Percentiles rank a stretch among this genome's conserved stretches.
These are phyloP conservation scores for Alviniconcha strummeri DNA, from an alignment of 2,888 invertebrate genomes.

Conservation along the genomic window DNA sequence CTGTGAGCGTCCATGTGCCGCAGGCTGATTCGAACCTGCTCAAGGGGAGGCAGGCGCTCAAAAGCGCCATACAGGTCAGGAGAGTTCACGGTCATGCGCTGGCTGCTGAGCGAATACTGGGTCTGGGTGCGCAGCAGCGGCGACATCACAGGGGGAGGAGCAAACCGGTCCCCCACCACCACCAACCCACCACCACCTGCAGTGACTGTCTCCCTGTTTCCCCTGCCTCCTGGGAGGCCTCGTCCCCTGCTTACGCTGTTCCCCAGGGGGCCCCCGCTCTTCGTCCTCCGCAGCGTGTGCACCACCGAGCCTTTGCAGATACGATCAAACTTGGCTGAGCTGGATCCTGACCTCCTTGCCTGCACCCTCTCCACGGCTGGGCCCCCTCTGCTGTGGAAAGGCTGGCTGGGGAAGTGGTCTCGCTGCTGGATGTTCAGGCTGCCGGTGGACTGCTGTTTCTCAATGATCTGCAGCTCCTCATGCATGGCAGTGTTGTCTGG, in stretches of 20 bases:
- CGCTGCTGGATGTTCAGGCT: constrained; percentile 14
- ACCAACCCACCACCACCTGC: constrained; percentile 35
- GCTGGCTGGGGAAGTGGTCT: neutral
- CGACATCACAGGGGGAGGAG: constrained; percentile 52
- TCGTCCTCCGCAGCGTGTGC: constrained; percentile 48
- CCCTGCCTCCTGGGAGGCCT: too few species aligned
- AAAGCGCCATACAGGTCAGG: constrained; percentile 53
- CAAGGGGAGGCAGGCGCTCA: constrained; percentile 62
- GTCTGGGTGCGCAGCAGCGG: constrained; percentile 63
- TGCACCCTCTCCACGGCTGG: neutral
- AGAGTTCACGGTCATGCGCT: constrained; percentile 59
- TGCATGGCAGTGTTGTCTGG: constrained; percentile 52
- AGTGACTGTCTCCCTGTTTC: neutral
- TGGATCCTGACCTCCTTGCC: neutral
- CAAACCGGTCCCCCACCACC: constrained; percentile 61
- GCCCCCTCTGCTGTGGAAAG: neutral
- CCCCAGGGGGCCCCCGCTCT: neutral
- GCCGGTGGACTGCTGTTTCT: constrained; percentile 61
- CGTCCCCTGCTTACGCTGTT: neutral
- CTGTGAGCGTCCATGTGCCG: constrained; percentile 53
- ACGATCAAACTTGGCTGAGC: constrained; percentile 45
- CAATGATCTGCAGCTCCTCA: constrained; percentile 59
- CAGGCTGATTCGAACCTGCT: constrained; percentile 60
- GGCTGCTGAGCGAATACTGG: constrained; percentile 63
- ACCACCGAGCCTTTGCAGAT: constrained; percentile 63